Conservation (phyloP, 2,113 vertebrate genomes). For the Tautogolabrus adspersus region DNA sequence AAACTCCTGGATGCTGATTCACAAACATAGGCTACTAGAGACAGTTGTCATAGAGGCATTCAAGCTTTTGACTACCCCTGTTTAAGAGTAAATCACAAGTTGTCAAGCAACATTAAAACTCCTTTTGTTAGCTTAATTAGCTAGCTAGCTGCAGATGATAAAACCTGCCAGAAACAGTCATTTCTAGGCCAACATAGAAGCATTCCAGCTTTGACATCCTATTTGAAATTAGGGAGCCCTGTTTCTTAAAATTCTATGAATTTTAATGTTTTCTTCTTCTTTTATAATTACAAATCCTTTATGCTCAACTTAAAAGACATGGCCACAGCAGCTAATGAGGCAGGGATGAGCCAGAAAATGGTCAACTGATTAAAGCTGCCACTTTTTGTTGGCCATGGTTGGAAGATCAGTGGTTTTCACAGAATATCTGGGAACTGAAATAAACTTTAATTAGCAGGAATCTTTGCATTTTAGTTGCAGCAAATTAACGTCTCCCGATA, state of each 20-base stretch:
- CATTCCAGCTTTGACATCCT: neutral
- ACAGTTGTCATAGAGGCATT: too few species aligned
- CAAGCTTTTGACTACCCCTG: too few species aligned
- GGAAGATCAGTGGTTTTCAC: neutral
- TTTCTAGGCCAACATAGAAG: neutral
- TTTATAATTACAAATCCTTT: neutral
- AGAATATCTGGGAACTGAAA: neutral
- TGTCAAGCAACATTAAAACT: too few species aligned
- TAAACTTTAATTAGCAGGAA: conserved; percentile 1
- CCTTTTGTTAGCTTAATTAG: neutral
- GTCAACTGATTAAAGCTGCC: neutral
- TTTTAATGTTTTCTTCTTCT: neutral
- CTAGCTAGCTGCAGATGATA: neutral
- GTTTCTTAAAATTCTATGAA: neutral
- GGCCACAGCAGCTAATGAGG: neutral
- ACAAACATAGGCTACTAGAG: too few species aligned
- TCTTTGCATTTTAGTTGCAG: conserved; percentile 7
- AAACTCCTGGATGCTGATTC: too few species aligned
- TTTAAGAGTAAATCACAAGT: too few species aligned
- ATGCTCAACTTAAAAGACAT: neutral
- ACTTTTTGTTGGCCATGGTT: neutral
- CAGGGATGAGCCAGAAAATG: neutral
- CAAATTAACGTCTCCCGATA: neutral
- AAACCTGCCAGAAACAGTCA: neutral
- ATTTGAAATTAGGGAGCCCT: neutral